Evolutionary conservation across 2,113 vertebrate species (phyloP).

Genomic region (Ginglymostoma cirratum): DNA sequence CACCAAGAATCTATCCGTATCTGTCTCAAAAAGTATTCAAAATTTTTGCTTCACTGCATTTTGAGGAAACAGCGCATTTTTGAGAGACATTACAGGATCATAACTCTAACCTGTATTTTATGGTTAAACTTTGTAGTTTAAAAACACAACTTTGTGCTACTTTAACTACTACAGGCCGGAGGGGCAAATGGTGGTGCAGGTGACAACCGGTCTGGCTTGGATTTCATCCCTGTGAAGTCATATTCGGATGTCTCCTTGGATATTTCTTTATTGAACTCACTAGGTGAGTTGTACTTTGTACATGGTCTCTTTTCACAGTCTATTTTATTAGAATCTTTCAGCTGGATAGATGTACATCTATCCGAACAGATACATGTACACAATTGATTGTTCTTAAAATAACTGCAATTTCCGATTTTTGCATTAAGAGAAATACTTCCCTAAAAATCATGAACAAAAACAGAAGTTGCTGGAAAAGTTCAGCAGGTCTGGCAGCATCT

Average conservation of each 20-base stretch:
- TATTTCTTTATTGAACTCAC: constrained; percentile 79
- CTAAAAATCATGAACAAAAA: not conserved
- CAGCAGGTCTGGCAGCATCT: no score
- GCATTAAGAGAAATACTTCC: not conserved
- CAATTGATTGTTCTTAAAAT: no score
- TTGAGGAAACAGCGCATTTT: no score
- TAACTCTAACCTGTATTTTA: not conserved
- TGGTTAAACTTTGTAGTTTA: not conserved
- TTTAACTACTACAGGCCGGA: constrained; percentile 56
- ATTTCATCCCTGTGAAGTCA: constrained; percentile 81
- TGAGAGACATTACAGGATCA: not conserved
- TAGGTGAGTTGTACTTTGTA: constrained; percentile 60
- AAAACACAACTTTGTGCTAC: not conserved
- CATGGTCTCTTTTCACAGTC: no score
- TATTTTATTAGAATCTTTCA: not conserved
- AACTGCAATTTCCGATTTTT: not conserved
- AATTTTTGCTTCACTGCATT: no score
- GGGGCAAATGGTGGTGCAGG: constrained; percentile 59
- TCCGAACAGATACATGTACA: not conserved
- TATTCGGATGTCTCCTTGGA: constrained; percentile 89
- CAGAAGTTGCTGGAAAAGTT: no score
- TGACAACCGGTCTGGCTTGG: constrained; percentile 67
- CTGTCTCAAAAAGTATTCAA: no score
- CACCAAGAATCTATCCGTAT: no score
- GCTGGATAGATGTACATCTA: not conserved